phyloP scores from a whole-genome alignment of 2,888 invertebrate genomes.

The Proisotoma minuta region DNA sequence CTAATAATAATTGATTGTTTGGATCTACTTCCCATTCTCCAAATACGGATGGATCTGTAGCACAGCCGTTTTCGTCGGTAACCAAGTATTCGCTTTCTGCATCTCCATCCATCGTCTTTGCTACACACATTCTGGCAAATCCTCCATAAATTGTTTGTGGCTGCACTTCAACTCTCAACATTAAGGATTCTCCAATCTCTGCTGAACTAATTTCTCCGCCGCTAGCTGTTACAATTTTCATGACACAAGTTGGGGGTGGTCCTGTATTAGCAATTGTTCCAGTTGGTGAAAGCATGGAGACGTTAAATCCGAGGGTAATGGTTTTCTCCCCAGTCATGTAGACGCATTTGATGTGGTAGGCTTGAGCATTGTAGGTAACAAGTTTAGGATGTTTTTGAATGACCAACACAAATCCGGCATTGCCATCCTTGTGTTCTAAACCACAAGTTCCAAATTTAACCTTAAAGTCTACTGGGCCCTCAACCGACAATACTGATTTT shows the following conservation, averaged over 20 bases:
- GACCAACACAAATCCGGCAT: constrained; percentile 87
- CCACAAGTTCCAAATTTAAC: constrained; percentile 89
- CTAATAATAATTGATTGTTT: constrained; percentile 76
- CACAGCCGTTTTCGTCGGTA: constrained; percentile 89
- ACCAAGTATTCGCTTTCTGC: constrained; percentile 86
- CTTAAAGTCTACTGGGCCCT: constrained; percentile 71
- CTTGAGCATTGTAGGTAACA: constrained; percentile 88
- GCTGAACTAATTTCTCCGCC: constrained; percentile 86
- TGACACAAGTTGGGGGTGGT: constrained; percentile 84
- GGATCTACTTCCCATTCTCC: constrained; percentile 88
- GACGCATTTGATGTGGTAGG: constrained; percentile 92
- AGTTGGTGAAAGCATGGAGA: constrained; percentile 90
- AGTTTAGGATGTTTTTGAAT: constrained; percentile 95
- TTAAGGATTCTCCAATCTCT: constrained; percentile 84
- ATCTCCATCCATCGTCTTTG: constrained; percentile 79
- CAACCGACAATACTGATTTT: constrained; percentile 63
- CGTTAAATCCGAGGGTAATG: constrained; percentile 87
- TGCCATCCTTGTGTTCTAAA: constrained; percentile 82
- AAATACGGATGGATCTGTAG: constrained; percentile 85
- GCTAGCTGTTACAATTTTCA: constrained; percentile 81
- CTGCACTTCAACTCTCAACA: constrained; percentile 77
- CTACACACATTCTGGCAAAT: constrained; percentile 86
- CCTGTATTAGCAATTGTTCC: constrained; percentile 93
- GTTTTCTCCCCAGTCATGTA: constrained; percentile 94
- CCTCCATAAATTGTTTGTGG: constrained; percentile 86